Conservation (phyloP, 2,888 invertebrate genomes). For the Sturmia bella region DNA sequence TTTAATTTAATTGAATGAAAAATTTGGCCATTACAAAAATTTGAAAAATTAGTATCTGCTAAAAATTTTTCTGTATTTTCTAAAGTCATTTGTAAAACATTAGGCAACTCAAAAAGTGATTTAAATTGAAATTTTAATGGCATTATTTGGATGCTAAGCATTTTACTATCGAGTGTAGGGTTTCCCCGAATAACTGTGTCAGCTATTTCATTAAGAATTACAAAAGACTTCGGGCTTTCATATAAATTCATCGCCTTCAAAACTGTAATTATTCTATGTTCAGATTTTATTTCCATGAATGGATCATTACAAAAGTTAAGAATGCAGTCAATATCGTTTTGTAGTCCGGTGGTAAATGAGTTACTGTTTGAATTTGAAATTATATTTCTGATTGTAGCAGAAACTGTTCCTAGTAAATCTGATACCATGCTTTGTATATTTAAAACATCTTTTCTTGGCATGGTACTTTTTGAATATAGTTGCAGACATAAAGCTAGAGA, state of each 20-base stretch:
- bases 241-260: conserved; percentile 53
- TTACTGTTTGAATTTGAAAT: conserved; percentile 51
- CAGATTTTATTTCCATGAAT: conserved; percentile 53
- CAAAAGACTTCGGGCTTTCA: conserved; percentile 57
- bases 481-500: conserved; percentile 41
- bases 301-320: conserved; percentile 55
- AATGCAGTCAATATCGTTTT: conserved; percentile 54
- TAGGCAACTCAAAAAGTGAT: conserved; percentile 56
- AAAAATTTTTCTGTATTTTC: conserved; percentile 55
- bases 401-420: conserved; percentile 28
- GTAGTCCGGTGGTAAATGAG: conserved; percentile 41
- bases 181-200: conserved; percentile 58
- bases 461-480: conserved; percentile 47
- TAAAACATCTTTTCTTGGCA: conserved; percentile 56
- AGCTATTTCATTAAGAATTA: conserved; percentile 59
- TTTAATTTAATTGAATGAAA: conserved; percentile 56
- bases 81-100: conserved; percentile 59
- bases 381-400: conserved; percentile 48
- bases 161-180: conserved; percentile 58
- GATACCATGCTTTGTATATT: conserved; percentile 49
- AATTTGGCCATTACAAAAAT: conserved; percentile 57
- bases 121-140: conserved; percentile 59
- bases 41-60: conserved; percentile 56
- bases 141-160: conserved; percentile 56
- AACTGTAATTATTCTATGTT: conserved; percentile 54